A percentile compares a stretch with the other conserved stretches of the same genome.
These are phyloP conservation scores for Diarsia dahlii DNA, from an alignment of 2,888 invertebrate species.

Conservation along the genomic window DNA sequence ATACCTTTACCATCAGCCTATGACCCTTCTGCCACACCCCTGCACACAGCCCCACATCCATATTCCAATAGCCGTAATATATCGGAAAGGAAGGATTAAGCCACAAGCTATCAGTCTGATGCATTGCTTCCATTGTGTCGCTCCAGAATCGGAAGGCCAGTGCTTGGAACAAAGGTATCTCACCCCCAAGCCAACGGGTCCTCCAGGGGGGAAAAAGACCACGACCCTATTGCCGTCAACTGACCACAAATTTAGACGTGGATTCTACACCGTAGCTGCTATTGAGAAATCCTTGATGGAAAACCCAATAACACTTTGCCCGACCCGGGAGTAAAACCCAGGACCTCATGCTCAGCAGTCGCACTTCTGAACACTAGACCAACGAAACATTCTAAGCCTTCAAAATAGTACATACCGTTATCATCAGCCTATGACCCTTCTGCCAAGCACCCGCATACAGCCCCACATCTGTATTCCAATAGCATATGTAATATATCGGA, in stretches of 20 bases:
- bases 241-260: no score
- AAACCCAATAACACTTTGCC: no score
- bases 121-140: conserved; percentile 80
- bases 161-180: conserved; percentile 78
- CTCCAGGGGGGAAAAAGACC: no score
- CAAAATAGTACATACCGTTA: neutral
- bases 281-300: no score
- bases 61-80: conserved; percentile 66
- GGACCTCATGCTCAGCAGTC: no score
- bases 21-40: conserved; percentile 36
- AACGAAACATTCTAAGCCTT: no score
- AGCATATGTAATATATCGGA: conserved; percentile 68
- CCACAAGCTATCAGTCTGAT: conserved; percentile 81
- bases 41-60: conserved; percentile 23
- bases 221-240: no score
- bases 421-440: conserved; percentile 26
- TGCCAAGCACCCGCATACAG: conserved; percentile 5
- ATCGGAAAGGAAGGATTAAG: conserved; percentile 73
- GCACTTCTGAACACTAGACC: no score
- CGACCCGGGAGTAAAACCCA: no score
- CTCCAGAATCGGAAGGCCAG: conserved; percentile 75
- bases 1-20: neutral
- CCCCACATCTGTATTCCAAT: conserved; percentile 51
- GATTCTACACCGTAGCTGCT: no score
- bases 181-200: no score